Base-by-base conservation (phyloP, 2,113 vertebrate genomes). In the Microtus pennsylvanicus region DNA sequence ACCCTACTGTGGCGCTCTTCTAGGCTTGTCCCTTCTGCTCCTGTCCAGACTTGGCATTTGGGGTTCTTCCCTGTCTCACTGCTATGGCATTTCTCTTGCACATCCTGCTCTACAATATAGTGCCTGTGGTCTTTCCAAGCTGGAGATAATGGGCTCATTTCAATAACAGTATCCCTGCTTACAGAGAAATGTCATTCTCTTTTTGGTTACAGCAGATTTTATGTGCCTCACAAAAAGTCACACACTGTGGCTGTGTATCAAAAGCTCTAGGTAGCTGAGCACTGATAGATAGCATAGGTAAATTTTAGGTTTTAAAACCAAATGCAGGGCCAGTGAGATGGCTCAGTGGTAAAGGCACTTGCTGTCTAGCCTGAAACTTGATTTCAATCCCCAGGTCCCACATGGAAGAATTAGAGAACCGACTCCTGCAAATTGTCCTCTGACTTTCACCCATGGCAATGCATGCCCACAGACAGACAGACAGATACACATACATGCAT, bases 291-390 rank as follows among this genome's bases (percentile, higher is more conserved):
- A 95, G 81, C 33, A 67, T 63, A 78, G 55, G 89, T 78, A 88
- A 92, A 81, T 4, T 63, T 96, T 95, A 76, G 42, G 3, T 83
- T 96, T 95, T 70, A 93, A 97, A 92, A 88, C 69, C 47, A 94
- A 55, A 4, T 72, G 8, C 8, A 70, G 28, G 35, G 81, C 16
- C 26, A 65, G 38, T 67, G 61, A 85, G 82, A 67, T 33, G 42
- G n/a, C 26, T 63, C 58, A 63, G 9, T 63, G 24, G 81, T 63
- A 42, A 85, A 65, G 26, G 38, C 42, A 42, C n/a, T 85, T 85
- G 38, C n/a, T 65, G 24, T 19, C 58, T 65, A 85, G 58, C 58
- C n/a, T 85, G 58, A 65, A 30, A 63, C 24, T 42, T 85, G 9
- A 63, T 16, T 85, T 65, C n/a, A 42, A 85, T 45, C 0, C 3